phyloP scores from a whole-genome alignment of 2,113 vertebrate species.

The Alethe diademata region DNA sequence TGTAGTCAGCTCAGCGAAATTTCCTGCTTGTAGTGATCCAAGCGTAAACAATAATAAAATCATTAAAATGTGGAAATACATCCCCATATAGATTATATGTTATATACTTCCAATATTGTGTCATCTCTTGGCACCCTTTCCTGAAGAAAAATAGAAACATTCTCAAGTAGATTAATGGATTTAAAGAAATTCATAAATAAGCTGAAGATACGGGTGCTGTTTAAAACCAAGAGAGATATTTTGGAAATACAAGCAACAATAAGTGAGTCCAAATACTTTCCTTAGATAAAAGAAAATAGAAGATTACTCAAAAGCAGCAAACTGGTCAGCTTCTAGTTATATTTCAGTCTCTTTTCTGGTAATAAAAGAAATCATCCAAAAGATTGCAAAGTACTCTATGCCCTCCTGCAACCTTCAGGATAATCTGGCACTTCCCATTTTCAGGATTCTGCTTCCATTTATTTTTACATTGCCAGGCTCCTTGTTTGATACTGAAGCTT shows the following conservation, averaged over 20 bases:
- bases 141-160: not conserved
- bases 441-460: not conserved
- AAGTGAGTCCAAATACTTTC: not conserved
- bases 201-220: not conserved
- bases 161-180: not conserved
- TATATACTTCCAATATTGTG: not conserved
- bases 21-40: not conserved
- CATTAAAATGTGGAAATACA: not conserved
- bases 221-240: not conserved
- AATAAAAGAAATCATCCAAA: not conserved
- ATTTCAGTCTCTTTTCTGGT: not conserved
- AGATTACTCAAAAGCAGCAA: not conserved
- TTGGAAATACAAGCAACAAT: not conserved
- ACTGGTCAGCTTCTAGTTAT: not conserved
- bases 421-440: not conserved
- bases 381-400: not conserved
- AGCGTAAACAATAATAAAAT: not conserved
- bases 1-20: not conserved
- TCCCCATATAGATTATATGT: not conserved
- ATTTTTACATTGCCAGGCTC: not conserved
- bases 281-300: not conserved
- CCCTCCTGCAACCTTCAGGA: not conserved
- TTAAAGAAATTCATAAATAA: not conserved
- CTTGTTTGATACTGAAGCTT: not conserved
- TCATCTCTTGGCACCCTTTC: not conserved